Conservation (phyloP, 2,888 invertebrate species). For the Zaprionus obscuricornis region DNA sequence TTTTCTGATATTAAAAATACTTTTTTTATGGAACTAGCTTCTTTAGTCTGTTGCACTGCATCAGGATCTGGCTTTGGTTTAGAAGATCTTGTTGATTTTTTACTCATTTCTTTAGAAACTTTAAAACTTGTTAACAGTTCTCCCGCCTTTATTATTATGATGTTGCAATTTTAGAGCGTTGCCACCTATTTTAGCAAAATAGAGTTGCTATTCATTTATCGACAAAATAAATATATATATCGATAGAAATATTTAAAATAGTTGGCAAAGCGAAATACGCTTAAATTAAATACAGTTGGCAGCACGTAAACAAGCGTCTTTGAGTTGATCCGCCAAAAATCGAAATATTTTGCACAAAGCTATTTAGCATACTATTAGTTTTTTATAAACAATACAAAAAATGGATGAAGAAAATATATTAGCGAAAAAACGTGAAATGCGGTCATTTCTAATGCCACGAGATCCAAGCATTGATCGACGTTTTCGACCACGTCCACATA, state of each 20-base stretch:
- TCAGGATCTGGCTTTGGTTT: constrained; percentile 55
- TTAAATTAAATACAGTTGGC: no score
- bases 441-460: constrained; percentile 77
- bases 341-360: background rate
- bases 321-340: constrained; percentile 50
- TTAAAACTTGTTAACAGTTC: background rate
- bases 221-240: no score
- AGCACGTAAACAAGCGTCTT: constrained; percentile 46
- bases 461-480: constrained; percentile 80
- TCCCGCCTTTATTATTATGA: constrained; percentile 48
- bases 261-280: constrained; percentile 22
- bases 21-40: constrained; percentile 57
- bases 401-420: constrained; percentile 22
- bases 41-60: constrained; percentile 18
- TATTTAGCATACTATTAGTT: no score
- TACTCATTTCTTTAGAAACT: constrained; percentile 55
- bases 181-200: constrained; percentile 13
- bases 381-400: background rate
- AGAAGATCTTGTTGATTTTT: constrained; percentile 58
- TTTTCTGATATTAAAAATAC: constrained; percentile 71
- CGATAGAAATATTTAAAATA: background rate
- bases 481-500: constrained; percentile 74
- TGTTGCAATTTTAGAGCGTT: constrained; percentile 21
- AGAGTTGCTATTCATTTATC: background rate
- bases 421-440: constrained; percentile 55